phyloP scores from a whole-genome alignment of 2,797 vertebrate genomes.

The Kryptopterus vitreolus region DNA sequence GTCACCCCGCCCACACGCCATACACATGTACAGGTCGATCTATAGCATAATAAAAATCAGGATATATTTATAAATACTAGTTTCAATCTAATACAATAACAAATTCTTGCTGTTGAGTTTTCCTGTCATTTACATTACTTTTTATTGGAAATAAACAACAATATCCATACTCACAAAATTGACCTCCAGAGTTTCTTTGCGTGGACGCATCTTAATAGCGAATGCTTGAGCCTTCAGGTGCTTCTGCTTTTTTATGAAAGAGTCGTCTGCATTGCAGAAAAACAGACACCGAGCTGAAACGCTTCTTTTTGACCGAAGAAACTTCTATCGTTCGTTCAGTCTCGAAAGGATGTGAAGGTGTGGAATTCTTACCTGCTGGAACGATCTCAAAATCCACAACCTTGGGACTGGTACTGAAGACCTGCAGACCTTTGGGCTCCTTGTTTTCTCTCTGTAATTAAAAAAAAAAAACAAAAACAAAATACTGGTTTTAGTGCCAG shows the following conservation, averaged over 20 bases:
- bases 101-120: too few relatives aligned
- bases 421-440: slow-evolving; percentile 88
- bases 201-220: slow-evolving; percentile 95
- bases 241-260: slow-evolving; percentile 85
- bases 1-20: slow-evolving; percentile 95
- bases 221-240: slow-evolving; percentile 90
- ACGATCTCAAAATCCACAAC: slow-evolving; percentile 87
- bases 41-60: slow-evolving; percentile 55
- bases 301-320: neutral
- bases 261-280: slow-evolving; percentile 79
- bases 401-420: slow-evolving; percentile 88
- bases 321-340: neutral
- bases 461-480: neutral
- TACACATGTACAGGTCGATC: slow-evolving; percentile 97
- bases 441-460: slow-evolving; percentile 81
- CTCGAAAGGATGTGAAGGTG: neutral
- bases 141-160: too few relatives aligned
- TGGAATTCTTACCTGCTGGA: slow-evolving; percentile 64
- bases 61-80: neutral
- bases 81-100: neutral
- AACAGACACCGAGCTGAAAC: neutral
- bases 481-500: neutral
- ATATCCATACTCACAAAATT: slow-evolving; percentile 88
- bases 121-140: neutral
- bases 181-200: slow-evolving; percentile 92